These are phyloP conservation scores for Seladonia tumulorum DNA, from an alignment of 2,888 invertebrate species.

Conservation along the genomic window DNA sequence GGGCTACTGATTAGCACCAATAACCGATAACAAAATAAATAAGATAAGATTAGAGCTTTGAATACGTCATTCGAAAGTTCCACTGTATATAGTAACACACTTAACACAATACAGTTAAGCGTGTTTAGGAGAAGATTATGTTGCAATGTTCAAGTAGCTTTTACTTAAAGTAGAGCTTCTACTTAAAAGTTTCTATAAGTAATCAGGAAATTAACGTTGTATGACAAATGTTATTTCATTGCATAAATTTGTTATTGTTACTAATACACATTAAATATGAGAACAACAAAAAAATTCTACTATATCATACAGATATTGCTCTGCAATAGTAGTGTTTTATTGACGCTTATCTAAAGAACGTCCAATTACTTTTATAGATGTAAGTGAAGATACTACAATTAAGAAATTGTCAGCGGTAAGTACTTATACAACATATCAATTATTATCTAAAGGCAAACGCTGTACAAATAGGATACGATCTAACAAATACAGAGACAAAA, in stretches of 20 bases:
- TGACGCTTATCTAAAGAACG: slow-evolving; percentile 16
- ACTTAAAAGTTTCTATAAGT: neutral
- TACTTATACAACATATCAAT: neutral
- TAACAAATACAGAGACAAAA: slow-evolving; percentile 2
- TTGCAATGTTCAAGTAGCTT: neutral
- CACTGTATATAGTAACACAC: slow-evolving; percentile 3
- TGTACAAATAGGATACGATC: neutral
- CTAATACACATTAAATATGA: neutral
- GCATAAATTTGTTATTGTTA: neutral
- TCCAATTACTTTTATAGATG: neutral
- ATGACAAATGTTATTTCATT: neutral
- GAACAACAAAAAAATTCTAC: slow-evolving; percentile 11
- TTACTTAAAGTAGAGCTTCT: neutral
- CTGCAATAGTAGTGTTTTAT: slow-evolving; percentile 29
- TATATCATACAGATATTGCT: slow-evolving; percentile 13
- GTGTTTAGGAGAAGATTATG: neutral
- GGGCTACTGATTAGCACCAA: slow-evolving; percentile 51
- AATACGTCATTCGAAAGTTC: slow-evolving; percentile 21
- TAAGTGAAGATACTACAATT: neutral
- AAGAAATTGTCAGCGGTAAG: neutral
- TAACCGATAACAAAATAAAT: slow-evolving; percentile 59
- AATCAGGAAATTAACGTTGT: neutral
- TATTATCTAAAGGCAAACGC: neutral
- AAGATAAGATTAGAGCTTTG: slow-evolving; percentile 67
- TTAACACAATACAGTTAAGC: neutral